Evolutionary conservation across 2,113 vertebrate genomes (phyloP), one percentile per base, ranked within the genome.

Genomic region (Nothocercus nigrocapillus): DNA sequence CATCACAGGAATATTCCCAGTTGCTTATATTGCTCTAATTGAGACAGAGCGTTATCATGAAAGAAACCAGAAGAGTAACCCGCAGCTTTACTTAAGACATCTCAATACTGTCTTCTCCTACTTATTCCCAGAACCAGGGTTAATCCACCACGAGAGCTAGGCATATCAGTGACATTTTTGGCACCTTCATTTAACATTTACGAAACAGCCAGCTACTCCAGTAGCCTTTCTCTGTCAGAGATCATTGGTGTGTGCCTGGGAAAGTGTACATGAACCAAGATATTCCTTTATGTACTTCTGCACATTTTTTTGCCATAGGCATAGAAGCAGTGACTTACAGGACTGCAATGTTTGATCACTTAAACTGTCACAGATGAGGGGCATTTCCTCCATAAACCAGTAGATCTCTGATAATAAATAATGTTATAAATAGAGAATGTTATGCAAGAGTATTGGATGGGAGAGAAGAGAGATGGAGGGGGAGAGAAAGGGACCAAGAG

Each of bases 1-100:
- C 38, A 38, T 44, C 51, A 73, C 40, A 82, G 32, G n/a, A 80
- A 54, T n/a, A 25, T 51, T 59, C 42, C n/a, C 73, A 53, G 45
- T 80, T 61, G 56, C 74, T 96, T 90, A 16, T 44, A 44, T 73
- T 88, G 38, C 44, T 56, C 40, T 79, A 86, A 80, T 24, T 38
- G 42, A 88, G 42, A 58, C 11, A 62, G 56, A 40, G 25, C 3
- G 2, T 38, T 58, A n/a, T 25, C 47, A 54, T 32, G 25, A 21
- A 64, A 59, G 47, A 80, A 93, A 78, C 17, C 1, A 1, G 21
- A 34, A 76, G 44, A 75, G 13, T 7, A 88, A 81, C 34, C 40
- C 9, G 16, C 3, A 44, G 3, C 30, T 66, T 82, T 40, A 40
- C 42, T 61, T 56, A 61, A 91, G 47, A 61, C 11, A 19, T 64